phyloP scores from a whole-genome alignment of 2,113 vertebrate species.

The Gallinago media region DNA sequence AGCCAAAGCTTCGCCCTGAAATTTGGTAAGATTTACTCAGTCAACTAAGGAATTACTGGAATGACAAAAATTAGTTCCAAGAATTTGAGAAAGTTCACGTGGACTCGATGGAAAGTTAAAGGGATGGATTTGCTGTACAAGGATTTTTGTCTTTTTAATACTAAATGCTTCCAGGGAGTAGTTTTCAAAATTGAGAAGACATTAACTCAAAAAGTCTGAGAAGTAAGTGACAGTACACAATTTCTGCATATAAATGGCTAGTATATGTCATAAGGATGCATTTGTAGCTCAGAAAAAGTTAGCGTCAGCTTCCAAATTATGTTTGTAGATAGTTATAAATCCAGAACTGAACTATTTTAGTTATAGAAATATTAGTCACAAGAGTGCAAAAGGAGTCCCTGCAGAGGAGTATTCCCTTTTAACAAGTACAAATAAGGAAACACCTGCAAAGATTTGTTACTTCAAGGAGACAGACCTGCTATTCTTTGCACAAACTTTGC shows the following conservation, averaged over 20 bases:
- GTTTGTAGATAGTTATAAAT: constrained; percentile 69
- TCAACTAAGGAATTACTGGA: constrained; percentile 45
- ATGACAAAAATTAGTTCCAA: constrained; percentile 14
- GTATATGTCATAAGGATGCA: constrained; percentile 64
- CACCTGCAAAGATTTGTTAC: constrained; percentile 76
- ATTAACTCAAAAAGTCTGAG: constrained; percentile 30
- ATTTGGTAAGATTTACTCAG: constrained; percentile 35
- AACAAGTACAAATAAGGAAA: constrained; percentile 75
- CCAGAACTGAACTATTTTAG: constrained; percentile 59
- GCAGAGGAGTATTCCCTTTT: constrained; percentile 77
- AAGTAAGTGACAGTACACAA: constrained; percentile 36
- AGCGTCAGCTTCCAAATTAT: constrained; percentile 64
- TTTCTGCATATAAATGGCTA: constrained; percentile 60
- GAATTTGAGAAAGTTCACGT: background rate
- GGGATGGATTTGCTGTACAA: background rate
- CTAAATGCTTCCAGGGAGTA: constrained; percentile 45
- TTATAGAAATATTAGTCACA: constrained; percentile 78
- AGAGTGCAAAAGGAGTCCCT: constrained; percentile 80
- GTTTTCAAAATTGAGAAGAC: constrained; percentile 19
- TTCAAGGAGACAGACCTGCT: constrained; percentile 76
- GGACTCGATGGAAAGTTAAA: background rate
- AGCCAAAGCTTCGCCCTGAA: constrained; percentile 64
- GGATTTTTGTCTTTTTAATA: background rate
- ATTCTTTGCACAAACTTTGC: constrained; percentile 75
- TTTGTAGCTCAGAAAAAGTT: constrained; percentile 67